Base-by-base conservation (phyloP, 2,113 vertebrate genomes). In the Carlito syrichta region DNA sequence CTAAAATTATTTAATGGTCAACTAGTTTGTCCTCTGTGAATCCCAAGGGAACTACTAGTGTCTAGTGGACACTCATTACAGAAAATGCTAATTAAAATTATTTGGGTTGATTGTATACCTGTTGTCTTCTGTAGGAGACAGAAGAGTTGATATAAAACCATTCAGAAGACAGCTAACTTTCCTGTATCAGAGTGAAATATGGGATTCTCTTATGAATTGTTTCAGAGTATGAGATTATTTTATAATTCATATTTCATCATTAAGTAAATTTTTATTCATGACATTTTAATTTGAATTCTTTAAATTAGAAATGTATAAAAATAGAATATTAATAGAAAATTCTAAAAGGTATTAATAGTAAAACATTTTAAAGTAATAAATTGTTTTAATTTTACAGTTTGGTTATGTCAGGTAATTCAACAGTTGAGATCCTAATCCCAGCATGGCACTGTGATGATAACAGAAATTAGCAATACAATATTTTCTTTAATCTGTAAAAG, bases 311-410 rank as follows among this genome's bases (percentile, higher is more conserved):
- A 58, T 86, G n/a, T 73, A 5, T 91, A 60, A 69, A 92, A 89
- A 84, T 4, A 40, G n/a, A 86, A 81, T 94, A 23, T 86, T 96
- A 87, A 43, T 85, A 79, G 30, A 84, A 71, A 71, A 63, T 92
- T 95, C 17, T 86, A 48, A 79, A 74, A 77, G 27, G 2, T 89
- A 83, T 83, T 79, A n/a, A 30, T 79, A 81, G 43, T 89, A 94
- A 48, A 11, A 48, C 40, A 79, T 78, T 84, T 81, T 83, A n/a
- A 56, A 82, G 19, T 83, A 89, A 92, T 78, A 86, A 89, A 32
- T 82, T 93, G 54, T 79, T 94, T 87, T 87, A 48, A 74, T 90
- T 93, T 94, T 92, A 50, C 25, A 82, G 6, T 89, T 95, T 94
- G 35, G 14, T 78, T 71, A 12, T 32, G 12, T 76, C 22, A 62